Conservation (phyloP, 2,888 invertebrate genomes). For the Aporophyla nigra region DNA sequence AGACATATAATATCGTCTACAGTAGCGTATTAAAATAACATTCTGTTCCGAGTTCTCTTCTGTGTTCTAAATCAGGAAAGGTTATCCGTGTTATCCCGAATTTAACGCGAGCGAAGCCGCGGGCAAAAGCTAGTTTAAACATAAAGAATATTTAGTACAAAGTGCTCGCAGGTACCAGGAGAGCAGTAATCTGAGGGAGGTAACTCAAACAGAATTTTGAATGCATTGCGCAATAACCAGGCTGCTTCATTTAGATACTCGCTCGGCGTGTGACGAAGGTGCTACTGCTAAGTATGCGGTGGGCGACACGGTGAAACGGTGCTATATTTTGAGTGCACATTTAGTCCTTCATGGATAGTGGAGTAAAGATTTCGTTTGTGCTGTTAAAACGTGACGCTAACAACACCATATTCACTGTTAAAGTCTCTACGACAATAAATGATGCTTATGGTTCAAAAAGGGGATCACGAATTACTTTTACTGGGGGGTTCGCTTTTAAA, state of each 20-base stretch:
- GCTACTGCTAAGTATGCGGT: slow-evolving; percentile 33
- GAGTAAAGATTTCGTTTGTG: slow-evolving; percentile 22
- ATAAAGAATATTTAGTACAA: slow-evolving; percentile 38
- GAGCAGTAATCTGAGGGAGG: slow-evolving; percentile 35
- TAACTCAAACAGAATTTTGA: slow-evolving; percentile 58
- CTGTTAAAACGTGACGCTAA: slow-evolving; percentile 11
- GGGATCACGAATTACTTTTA: no score
- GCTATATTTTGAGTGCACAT: slow-evolving; percentile 34
- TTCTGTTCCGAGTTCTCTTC: no score
- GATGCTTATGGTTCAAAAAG: background rate
- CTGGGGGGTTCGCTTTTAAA: no score
- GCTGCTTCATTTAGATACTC: slow-evolving; percentile 44
- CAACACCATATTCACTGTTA: background rate
- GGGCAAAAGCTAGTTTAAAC: background rate
- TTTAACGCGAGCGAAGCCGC: no score
- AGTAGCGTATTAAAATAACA: no score
- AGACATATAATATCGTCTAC: no score
- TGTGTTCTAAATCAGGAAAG: no score
- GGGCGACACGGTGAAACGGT: slow-evolving; percentile 19
- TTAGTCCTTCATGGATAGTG: slow-evolving; percentile 30
- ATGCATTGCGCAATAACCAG: slow-evolving; percentile 47
- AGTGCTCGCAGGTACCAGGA: slow-evolving; percentile 29
- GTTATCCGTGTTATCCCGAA: no score
- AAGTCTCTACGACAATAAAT: background rate
- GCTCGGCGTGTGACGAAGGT: slow-evolving; percentile 34